Conservation (phyloP, 1,140 invertebrate genomes). For the Drosophila auraria region DNA sequence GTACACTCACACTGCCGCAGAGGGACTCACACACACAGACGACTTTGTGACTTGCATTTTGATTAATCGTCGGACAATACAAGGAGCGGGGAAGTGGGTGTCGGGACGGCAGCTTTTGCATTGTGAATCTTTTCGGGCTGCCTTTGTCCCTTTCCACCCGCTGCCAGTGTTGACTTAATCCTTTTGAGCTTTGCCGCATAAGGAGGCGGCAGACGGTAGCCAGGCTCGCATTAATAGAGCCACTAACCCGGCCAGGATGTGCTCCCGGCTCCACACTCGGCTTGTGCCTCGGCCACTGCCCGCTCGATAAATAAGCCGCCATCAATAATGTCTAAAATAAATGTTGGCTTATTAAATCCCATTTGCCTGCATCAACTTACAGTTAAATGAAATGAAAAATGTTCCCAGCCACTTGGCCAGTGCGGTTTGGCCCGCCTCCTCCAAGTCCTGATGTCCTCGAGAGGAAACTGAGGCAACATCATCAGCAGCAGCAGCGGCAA, state of each 20-base stretch:
- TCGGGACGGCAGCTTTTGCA: conserved; percentile 60
- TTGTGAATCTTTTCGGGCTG: conserved; percentile 72
- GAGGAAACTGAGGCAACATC: conserved; percentile 61
- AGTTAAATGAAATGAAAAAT: conserved; percentile 79
- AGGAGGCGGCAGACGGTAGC: conserved; percentile 26
- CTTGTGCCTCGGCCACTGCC: background rate
- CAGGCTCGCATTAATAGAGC: conserved; percentile 61
- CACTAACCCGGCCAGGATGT: conserved; percentile 15
- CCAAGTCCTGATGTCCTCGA: conserved; percentile 41
- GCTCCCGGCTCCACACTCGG: background rate
- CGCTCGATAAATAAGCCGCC: conserved; percentile 67
- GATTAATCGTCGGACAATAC: conserved; percentile 69
- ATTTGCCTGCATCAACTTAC: conserved; percentile 76
- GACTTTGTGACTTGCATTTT: conserved; percentile 74
- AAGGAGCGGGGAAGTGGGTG: background rate
- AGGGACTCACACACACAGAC: conserved; percentile 38
- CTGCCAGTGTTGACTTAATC: conserved; percentile 67
- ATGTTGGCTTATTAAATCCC: conserved; percentile 83
- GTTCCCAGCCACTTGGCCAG: conserved; percentile 60
- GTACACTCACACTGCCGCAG: conserved; percentile 38
- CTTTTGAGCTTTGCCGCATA: conserved; percentile 84
- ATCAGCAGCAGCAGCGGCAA: conserved; percentile 54
- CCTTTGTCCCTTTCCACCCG: conserved; percentile 42
- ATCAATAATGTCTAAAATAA: conserved; percentile 83
- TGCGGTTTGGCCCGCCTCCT: conserved; percentile 24